Conservation (phyloP, 2,113 vertebrate genomes). For the Dunckerocampus dactyliophorus region DNA sequence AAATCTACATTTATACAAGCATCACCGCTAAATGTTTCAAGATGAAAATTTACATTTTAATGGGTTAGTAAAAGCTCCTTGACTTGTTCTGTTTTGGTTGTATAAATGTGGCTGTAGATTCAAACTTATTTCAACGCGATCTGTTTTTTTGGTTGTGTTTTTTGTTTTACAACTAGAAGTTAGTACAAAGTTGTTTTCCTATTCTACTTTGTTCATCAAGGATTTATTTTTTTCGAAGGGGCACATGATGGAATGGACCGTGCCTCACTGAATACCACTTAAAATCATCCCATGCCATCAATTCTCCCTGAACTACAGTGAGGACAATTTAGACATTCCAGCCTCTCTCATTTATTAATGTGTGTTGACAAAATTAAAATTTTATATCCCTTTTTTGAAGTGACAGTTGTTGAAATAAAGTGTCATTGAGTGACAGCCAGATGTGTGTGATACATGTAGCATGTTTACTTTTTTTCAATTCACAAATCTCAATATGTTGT, state of each 20-base stretch:
- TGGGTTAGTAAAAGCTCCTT: background rate
- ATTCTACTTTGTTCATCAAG: too few species aligned
- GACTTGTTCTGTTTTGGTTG: background rate
- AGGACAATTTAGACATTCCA: constrained; percentile 51
- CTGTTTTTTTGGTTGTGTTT: background rate
- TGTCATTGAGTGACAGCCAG: background rate
- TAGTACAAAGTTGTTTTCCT: background rate
- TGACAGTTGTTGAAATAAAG: constrained; percentile 10
- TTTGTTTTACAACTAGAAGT: background rate
- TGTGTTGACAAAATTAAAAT: background rate
- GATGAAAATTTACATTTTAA: too few species aligned
- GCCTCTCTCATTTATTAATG: constrained; percentile 7
- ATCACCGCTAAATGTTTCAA: background rate
- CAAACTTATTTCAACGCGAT: background rate
- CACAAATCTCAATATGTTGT: background rate
- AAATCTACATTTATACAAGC: constrained; percentile 6
- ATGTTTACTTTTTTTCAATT: background rate
- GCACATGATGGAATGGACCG: too few species aligned
- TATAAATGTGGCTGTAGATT: constrained; percentile 2
- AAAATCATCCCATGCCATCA: background rate
- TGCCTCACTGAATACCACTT: too few species aligned
- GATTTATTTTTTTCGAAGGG: too few species aligned
- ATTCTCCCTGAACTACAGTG: background rate
- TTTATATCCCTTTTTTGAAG: constrained; percentile 3
- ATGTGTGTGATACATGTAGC: background rate